Evolutionary conservation across 2,113 vertebrate species (phyloP).

Genomic region (Phalacrocorax pelagicus): DNA sequence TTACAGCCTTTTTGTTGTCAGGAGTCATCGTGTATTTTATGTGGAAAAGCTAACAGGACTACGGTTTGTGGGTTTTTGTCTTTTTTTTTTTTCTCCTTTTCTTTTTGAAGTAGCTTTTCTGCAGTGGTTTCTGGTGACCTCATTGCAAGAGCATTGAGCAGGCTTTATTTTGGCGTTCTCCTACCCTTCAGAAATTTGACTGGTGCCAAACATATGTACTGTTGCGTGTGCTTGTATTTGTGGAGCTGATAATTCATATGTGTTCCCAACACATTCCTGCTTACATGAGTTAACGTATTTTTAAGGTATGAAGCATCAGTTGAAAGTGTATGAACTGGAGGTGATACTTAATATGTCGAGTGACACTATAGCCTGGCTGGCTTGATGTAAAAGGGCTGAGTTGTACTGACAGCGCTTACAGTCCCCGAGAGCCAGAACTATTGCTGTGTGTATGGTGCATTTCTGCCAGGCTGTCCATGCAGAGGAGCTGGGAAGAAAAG

Average conservation of each 20-base stretch:
- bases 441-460: accelerated
- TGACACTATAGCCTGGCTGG: background rate
- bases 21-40: background rate
- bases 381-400: background rate
- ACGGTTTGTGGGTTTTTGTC: background rate
- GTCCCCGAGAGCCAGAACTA: background rate
- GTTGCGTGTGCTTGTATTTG: background rate
- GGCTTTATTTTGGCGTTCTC: background rate
- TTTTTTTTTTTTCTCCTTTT: background rate
- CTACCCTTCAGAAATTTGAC: background rate
- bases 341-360: background rate
- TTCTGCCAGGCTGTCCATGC: background rate
- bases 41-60: background rate
- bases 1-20: background rate
- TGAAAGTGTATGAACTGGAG: background rate
- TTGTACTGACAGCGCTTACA: background rate
- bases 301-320: background rate
- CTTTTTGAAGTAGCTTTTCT: background rate
- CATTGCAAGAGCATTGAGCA: background rate
- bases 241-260: background rate
- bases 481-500: background rate
- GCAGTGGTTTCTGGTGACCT: background rate
- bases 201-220: background rate
- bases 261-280: background rate
- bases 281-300: background rate